phyloP scores from a whole-genome alignment of 2,113 vertebrate species.

The Monarcha castaneiventris region DNA sequence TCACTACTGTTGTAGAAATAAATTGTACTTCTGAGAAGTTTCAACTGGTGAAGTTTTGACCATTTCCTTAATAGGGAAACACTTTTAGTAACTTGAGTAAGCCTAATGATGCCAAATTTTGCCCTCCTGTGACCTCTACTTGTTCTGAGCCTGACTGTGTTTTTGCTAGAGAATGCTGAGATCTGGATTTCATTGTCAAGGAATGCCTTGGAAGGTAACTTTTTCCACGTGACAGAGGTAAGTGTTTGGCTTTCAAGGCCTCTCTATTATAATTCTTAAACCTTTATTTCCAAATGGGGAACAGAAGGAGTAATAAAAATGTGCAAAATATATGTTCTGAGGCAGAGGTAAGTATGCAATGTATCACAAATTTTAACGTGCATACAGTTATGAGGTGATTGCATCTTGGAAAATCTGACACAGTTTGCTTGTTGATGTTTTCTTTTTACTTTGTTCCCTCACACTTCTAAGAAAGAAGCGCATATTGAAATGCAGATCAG shows the following conservation, averaged over 20 bases:
- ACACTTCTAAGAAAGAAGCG: background rate
- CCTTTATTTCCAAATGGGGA: background rate
- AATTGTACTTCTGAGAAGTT: background rate
- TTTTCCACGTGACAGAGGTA: background rate
- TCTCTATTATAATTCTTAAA: background rate
- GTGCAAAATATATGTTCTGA: background rate
- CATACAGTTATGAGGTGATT: background rate
- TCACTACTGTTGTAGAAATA: background rate
- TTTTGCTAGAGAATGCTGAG: background rate
- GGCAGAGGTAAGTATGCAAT: background rate
- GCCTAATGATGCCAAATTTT: background rate
- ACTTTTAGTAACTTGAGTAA: background rate
- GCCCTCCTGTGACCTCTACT: background rate
- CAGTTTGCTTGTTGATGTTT: background rate
- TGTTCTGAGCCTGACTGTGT: background rate
- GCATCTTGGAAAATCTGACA: background rate
- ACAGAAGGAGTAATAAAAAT: background rate
- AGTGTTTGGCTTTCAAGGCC: background rate
- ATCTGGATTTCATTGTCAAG: constrained; percentile 12
- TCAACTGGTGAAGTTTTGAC: background rate
- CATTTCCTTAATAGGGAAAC: background rate
- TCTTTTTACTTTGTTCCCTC: background rate
- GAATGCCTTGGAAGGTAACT: background rate
- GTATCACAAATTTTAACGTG: background rate
- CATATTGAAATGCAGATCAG: background rate